These are phyloP conservation scores for Prolemur simus DNA, from an alignment of 2,113 vertebrate species.

Conservation along the genomic window DNA sequence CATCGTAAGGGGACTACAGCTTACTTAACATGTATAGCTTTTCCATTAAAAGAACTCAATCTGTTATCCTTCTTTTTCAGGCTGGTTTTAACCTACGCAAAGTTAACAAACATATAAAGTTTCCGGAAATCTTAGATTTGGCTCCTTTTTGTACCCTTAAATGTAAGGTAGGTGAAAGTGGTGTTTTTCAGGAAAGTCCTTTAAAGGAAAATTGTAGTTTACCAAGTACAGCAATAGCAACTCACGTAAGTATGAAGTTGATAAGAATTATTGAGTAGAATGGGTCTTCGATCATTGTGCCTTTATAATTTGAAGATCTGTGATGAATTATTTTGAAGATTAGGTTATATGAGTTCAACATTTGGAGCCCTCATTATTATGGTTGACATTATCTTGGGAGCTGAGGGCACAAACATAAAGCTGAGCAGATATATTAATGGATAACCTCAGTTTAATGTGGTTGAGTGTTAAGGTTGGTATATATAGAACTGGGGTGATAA, in stretches of 20 bases:
- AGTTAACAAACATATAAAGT: conserved; percentile 94
- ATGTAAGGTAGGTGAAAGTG: conserved; percentile 90
- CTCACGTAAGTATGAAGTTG: neutral
- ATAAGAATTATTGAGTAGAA: neutral
- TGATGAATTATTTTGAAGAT: neutral
- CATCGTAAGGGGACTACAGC: neutral
- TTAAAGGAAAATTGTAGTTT: conserved; percentile 4
- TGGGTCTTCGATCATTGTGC: neutral
- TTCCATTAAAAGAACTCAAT: conserved; percentile 45
- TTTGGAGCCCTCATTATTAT: neutral
- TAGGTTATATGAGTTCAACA: neutral
- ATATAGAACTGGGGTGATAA: neutral
- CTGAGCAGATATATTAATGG: neutral
- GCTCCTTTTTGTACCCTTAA: conserved; percentile 94
- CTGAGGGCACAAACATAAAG: neutral
- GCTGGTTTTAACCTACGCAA: conserved; percentile 94
- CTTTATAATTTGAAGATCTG: conserved; percentile 7
- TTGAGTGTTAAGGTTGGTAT: neutral
- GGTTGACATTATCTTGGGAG: neutral
- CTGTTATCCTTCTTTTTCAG: conserved; percentile 78
- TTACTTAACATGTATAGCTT: conserved; percentile 40
- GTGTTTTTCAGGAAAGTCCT: neutral
- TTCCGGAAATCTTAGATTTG: conserved; percentile 94
- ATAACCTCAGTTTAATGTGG: neutral
- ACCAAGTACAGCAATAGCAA: neutral